These are phyloP conservation scores for Apotomis turbidana DNA, from an alignment of 2,888 invertebrate genomes.

Conservation along the genomic window DNA sequence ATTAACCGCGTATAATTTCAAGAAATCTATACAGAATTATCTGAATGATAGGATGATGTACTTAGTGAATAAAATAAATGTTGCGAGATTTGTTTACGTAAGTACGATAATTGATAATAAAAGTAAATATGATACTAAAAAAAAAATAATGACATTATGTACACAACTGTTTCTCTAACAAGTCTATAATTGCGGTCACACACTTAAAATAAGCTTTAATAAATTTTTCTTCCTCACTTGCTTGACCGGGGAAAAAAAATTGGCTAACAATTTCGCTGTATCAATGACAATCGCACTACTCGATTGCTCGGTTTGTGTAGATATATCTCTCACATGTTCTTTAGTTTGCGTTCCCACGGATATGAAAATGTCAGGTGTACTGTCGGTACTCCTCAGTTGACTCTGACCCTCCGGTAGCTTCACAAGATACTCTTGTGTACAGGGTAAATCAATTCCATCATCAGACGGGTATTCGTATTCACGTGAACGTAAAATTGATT, in stretches of 20 bases:
- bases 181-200: not conserved
- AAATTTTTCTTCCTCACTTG: not conserved
- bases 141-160: not conserved
- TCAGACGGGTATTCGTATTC: too few relatives aligned
- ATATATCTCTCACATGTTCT: not conserved
- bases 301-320: not conserved
- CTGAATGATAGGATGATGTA: too few relatives aligned
- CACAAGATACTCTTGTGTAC: slow-evolving; percentile 6
- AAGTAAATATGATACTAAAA: too few relatives aligned
- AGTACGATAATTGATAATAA: too few relatives aligned
- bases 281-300: slow-evolving; percentile 6
- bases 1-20: too few relatives aligned
- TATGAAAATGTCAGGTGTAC: slow-evolving; percentile 15
- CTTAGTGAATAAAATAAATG: too few relatives aligned
- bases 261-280: slow-evolving; percentile 7
- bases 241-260: not conserved
- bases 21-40: too few relatives aligned
- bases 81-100: too few relatives aligned
- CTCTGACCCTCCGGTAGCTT: slow-evolving; percentile 25
- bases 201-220: not conserved
- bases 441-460: too few relatives aligned
- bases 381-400: slow-evolving; percentile 22
- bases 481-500: too few relatives aligned
- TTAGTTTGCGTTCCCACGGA: slow-evolving; percentile 4
- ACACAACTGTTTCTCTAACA: not conserved